Evolutionary conservation across 2,888 invertebrate species (phyloP), one percentile per base, ranked within the genome.

Genomic region (Heteromyza rotundicornis): DNA sequence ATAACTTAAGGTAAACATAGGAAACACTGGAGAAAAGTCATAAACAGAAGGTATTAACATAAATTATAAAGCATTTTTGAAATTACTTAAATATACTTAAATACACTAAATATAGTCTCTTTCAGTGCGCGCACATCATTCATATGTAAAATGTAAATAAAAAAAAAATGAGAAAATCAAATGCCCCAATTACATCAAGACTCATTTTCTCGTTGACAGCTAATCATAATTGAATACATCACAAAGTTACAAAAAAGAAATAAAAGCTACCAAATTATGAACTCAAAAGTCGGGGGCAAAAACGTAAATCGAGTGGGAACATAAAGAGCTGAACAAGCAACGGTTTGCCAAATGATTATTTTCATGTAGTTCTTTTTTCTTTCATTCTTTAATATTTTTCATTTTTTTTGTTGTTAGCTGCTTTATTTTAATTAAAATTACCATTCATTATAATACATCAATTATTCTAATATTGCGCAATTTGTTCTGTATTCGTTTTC

Each of bases 401-500:
- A 16, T 49, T 51, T 22, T 51, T 22, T 8, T 51, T 23, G 51
- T 22, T 22, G 14, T 19, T 22, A n/a, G 17, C 8, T 8, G 7
- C 12, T 54, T 5, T 12, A 54, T 35, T 36, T 24, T 35, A 54
- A 19, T 35, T 35, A 24, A 24, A 22, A 52, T 52, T 52, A 16
- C 66, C 63, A 57, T 62, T 61, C 64, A 68, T 65, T 67, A 66
- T 60, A 63, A 62, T 65, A 62, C 65, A 66, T 67, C 62, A 65
- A 69, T 68, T 71, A 70, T 62, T 62, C 68, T 68, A 71, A 70
- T 71, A 70, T 70, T 67, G 69, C 64, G 68, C 66, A 68, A 66
- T 66, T 68, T 64, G 67, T 68, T 66, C 20, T 35, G 17, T 35
- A 20, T 54, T 54, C 36, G 22, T 54, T 32, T 52, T 27, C 52